Conservation (phyloP, 2,888 invertebrate genomes). For the Eupsilia transversa region DNA sequence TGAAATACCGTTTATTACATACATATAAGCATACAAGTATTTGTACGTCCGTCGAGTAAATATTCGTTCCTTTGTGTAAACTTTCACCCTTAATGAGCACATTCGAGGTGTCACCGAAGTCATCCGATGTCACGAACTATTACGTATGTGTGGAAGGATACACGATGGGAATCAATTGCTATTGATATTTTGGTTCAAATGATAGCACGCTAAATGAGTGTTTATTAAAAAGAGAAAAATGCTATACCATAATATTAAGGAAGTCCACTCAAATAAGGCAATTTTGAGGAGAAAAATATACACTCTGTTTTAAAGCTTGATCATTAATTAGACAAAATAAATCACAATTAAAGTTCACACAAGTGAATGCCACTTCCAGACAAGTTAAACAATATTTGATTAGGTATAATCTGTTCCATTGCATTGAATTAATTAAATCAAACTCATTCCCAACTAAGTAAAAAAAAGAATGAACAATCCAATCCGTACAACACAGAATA, state of each 20-base stretch:
- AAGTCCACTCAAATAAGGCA: too few relatives aligned
- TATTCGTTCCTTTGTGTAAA: conserved; percentile 76
- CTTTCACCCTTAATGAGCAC: conserved; percentile 78
- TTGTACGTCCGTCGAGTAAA: conserved; percentile 68
- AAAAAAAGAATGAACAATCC: conserved; percentile 19
- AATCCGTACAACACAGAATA: conserved; percentile 26
- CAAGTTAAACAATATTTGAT: not conserved
- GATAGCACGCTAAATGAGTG: fast-evolving
- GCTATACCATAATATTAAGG: too few relatives aligned
- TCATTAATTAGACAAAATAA: not conserved
- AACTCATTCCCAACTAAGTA: not conserved
- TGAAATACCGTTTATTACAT: conserved; percentile 52
- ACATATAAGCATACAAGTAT: conserved; percentile 58
- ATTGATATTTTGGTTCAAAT: conserved; percentile 10
- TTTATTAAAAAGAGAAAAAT: not conserved
- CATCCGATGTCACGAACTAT: conserved; percentile 64
- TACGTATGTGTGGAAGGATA: conserved; percentile 61
- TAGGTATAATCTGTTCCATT: not conserved
- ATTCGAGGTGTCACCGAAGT: conserved; percentile 72
- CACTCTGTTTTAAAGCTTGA: not conserved
- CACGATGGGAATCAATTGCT: conserved; percentile 49
- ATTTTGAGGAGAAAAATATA: not conserved
- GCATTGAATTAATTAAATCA: not conserved
- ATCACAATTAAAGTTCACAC: not conserved
- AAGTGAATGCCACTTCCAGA: not conserved